These are phyloP conservation scores for Manacus vitellinus DNA, from an alignment of 2,113 vertebrate genomes.

Conservation along the genomic window DNA sequence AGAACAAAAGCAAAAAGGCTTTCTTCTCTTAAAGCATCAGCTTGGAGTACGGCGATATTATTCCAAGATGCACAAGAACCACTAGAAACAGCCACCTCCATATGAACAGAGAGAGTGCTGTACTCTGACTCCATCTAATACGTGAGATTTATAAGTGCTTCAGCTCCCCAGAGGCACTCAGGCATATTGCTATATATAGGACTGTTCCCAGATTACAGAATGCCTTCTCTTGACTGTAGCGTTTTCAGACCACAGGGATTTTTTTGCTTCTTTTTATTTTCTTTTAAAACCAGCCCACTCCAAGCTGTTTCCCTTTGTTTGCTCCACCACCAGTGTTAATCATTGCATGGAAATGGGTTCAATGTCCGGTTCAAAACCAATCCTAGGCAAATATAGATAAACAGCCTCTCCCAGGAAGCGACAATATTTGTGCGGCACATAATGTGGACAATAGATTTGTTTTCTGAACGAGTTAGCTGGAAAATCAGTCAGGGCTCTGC, in stretches of 20 bases:
- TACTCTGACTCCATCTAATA: constrained; percentile 48
- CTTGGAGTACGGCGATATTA: neutral
- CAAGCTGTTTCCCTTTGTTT: constrained; percentile 28
- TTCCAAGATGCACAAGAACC: neutral
- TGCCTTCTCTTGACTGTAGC: constrained; percentile 35
- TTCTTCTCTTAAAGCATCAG: neutral
- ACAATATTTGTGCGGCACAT: neutral
- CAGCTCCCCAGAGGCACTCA: constrained; percentile 52
- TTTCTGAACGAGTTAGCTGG: neutral
- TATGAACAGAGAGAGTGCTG: constrained; percentile 2
- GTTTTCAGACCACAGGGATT: constrained; percentile 43
- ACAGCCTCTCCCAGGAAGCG: neutral
- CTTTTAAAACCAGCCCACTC: neutral
- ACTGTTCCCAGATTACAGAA: constrained; percentile 64
- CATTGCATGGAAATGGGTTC: constrained; percentile 42
- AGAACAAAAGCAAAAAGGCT: neutral
- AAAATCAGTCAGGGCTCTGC: neutral
- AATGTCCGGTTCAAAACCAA: constrained; percentile 32
- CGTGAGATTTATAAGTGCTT: constrained; percentile 60
- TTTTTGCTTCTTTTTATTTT: neutral
- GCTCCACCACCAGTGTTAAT: constrained; percentile 8
- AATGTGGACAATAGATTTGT: neutral
- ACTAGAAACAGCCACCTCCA: constrained; percentile 40
- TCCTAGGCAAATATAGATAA: constrained; percentile 23
- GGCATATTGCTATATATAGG: constrained; percentile 70